phyloP scores from a whole-genome alignment of 1,140 invertebrate species.

The Lepidurus apus region DNA sequence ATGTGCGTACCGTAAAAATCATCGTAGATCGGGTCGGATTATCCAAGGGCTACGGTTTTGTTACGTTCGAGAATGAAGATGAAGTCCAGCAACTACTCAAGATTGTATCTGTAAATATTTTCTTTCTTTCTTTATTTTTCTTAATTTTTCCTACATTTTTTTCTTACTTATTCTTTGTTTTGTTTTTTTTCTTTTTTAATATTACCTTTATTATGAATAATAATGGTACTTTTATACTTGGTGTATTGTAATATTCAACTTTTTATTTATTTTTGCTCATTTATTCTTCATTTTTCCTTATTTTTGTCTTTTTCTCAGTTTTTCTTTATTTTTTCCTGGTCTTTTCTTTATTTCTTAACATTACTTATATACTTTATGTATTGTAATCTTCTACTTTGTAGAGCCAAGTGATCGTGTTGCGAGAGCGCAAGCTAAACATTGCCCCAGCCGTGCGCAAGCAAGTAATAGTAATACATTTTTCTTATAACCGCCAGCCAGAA shows the following conservation, averaged over 20 bases:
- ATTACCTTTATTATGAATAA: too few relatives aligned
- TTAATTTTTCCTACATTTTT: conserved; percentile 28
- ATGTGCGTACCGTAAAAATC: conserved; percentile 88
- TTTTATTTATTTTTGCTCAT: too few relatives aligned
- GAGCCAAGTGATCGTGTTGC: conserved; percentile 66
- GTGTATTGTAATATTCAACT: too few relatives aligned
- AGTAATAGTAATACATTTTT: conserved; percentile 33
- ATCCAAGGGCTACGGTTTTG: conserved; percentile 91
- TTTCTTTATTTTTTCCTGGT: conserved; percentile 31
- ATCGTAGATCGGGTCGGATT: conserved; percentile 88
- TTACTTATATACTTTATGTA: too few relatives aligned
- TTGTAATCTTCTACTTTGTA: conserved; percentile 43
- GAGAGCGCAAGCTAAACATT: conserved; percentile 79
- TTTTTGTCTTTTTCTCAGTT: not conserved
- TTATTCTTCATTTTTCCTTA: not conserved
- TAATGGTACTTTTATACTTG: too few relatives aligned
- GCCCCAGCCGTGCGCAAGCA: conserved; percentile 86
- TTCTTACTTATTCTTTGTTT: conserved; percentile 25
- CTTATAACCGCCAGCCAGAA: not conserved
- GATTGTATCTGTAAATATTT: conserved; percentile 40
- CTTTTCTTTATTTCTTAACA: conserved; percentile 34
- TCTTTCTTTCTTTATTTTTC: not conserved
- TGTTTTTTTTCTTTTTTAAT: too few relatives aligned
- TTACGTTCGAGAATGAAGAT: conserved; percentile 89
- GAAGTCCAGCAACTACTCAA: conserved; percentile 64